Percentiles rank a stretch among this genome's conserved stretches.
These are phyloP conservation scores for Melanerpes aurifrons DNA, from an alignment of 2,113 vertebrate genomes.

Conservation along the genomic window DNA sequence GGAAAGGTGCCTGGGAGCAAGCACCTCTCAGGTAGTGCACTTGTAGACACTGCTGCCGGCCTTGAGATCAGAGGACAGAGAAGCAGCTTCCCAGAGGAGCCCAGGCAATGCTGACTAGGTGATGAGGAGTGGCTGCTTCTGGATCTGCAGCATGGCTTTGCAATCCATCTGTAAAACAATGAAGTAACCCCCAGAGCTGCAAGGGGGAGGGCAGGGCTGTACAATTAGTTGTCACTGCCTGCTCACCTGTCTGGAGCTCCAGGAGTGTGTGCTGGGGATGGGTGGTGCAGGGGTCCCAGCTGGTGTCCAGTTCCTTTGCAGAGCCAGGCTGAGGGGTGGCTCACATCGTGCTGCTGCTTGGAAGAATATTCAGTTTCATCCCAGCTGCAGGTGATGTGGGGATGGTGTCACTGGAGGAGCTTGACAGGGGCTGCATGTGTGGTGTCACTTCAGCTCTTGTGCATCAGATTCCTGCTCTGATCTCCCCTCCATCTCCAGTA, in stretches of 20 bases:
- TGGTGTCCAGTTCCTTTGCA: neutral
- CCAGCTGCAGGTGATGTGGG: slow-evolving; percentile 8
- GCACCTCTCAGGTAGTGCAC: neutral
- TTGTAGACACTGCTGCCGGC: slow-evolving; percentile 79
- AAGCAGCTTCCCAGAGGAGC: slow-evolving; percentile 78
- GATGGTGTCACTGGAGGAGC: neutral
- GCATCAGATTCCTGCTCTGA: slow-evolving; percentile 44
- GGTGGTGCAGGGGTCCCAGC: neutral
- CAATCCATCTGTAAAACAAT: slow-evolving; percentile 74
- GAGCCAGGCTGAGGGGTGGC: neutral
- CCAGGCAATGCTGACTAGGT: slow-evolving; percentile 79
- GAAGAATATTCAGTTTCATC: slow-evolving; percentile 52
- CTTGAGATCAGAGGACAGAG: slow-evolving; percentile 83
- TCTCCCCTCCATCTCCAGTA: slow-evolving; percentile 41
- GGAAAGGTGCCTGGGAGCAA: slow-evolving; percentile 33
- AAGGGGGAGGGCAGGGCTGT: slow-evolving; percentile 47
- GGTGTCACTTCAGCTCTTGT: slow-evolving; percentile 34
- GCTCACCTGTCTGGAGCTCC: slow-evolving; percentile 12
- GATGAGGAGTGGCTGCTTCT: slow-evolving; percentile 83
- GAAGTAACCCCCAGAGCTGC: slow-evolving; percentile 68
- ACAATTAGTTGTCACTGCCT: slow-evolving; percentile 50
- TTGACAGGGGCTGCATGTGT: slow-evolving; percentile 11
- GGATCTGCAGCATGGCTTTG: slow-evolving; percentile 79
- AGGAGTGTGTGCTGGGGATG: neutral
- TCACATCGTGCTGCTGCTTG: neutral